These are phyloP conservation scores for Hydropsyche tenuis DNA, from an alignment of 1,140 invertebrate species.

Conservation along the genomic window DNA sequence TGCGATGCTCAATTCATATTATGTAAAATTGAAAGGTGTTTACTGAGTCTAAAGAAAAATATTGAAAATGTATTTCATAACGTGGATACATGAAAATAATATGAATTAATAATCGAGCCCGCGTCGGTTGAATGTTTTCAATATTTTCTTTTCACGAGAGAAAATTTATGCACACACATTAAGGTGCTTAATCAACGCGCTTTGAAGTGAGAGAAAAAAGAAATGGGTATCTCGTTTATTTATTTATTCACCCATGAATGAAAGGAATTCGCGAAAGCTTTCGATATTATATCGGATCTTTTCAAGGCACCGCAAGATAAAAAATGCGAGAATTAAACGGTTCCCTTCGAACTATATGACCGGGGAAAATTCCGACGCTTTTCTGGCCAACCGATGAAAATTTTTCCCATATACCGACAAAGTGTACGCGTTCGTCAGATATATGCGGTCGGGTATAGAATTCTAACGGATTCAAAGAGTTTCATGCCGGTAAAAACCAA, in stretches of 20 bases:
- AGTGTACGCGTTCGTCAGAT: not conserved
- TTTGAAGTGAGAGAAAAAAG: slow-evolving; percentile 14
- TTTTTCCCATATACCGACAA: no score
- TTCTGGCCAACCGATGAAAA: not conserved
- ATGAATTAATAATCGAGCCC: not conserved
- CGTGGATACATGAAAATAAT: no score
- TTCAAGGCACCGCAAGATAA: slow-evolving; percentile 4
- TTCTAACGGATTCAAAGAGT: slow-evolving; percentile 36
- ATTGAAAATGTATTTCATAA: no score
- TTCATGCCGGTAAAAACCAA: slow-evolving; percentile 30
- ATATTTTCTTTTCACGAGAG: not conserved
- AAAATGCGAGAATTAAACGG: slow-evolving; percentile 16
- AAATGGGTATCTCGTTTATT: slow-evolving; percentile 21
- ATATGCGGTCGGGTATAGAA: slow-evolving; percentile 7
- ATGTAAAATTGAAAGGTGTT: no score
- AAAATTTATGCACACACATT: slow-evolving; percentile 16
- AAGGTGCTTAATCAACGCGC: slow-evolving; percentile 27
- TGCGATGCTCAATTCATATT: no score
- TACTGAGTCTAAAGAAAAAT: no score
- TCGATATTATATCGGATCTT: slow-evolving; percentile 32
- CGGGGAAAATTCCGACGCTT: not conserved
- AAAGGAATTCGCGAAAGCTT: slow-evolving; percentile 28
- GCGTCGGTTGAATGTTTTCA: not conserved
- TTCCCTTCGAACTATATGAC: slow-evolving; percentile 11
- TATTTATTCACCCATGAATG: slow-evolving; percentile 22